These are phyloP conservation scores for Diarsia mendica DNA, from an alignment of 2,888 invertebrate genomes.

Conservation along the genomic window DNA sequence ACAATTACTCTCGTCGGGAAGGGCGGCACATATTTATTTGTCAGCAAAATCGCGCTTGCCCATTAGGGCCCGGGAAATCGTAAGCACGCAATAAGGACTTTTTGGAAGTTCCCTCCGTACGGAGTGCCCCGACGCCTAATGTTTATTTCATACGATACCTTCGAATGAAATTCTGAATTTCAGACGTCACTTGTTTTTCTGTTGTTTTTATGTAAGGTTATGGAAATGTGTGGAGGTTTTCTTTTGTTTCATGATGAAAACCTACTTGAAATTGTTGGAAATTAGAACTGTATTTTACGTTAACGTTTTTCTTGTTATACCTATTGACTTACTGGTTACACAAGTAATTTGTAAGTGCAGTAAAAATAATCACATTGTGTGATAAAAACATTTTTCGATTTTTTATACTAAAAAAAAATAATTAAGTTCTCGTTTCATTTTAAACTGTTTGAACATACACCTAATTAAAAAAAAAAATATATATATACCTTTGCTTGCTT, in stretches of 20 bases:
- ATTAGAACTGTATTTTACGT: background rate
- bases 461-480: background rate
- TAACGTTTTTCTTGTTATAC: background rate
- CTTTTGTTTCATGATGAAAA: slow-evolving; percentile 14
- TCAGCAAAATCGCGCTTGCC: slow-evolving; percentile 85
- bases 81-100: slow-evolving; percentile 86
- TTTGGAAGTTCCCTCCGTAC: slow-evolving; percentile 75
- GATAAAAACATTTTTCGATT: background rate
- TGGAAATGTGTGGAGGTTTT: slow-evolving; percentile 15
- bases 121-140: slow-evolving; percentile 71
- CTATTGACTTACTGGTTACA: background rate
- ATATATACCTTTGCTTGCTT: slow-evolving; percentile 15
- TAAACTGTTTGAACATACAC: background rate
- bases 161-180: slow-evolving; percentile 55
- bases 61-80: slow-evolving; percentile 83
- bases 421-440: background rate
- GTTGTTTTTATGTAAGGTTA: background rate
- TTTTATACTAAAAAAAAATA: background rate
- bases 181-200: slow-evolving; percentile 28
- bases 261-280: background rate
- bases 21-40: slow-evolving; percentile 87
- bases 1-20: slow-evolving; percentile 80
- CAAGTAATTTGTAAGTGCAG: background rate
- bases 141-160: slow-evolving; percentile 76
- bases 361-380: background rate